Base-by-base conservation (phyloP, 2,797 vertebrate species). In the Etheostoma perlongum region DNA sequence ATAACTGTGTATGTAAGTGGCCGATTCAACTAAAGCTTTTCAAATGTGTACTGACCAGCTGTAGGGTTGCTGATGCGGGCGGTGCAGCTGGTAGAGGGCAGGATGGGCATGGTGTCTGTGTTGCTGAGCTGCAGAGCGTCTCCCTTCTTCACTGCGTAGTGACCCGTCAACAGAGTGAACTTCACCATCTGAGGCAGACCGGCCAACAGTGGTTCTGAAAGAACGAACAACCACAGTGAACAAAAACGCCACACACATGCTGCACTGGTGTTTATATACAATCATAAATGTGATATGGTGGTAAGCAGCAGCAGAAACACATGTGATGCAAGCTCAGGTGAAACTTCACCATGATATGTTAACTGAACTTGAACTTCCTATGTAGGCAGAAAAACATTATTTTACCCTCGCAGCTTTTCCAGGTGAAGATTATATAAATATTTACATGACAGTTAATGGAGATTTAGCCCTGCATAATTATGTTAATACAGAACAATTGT, bases 61-160 rank as follows among this genome's bases (percentile, higher is more conserved):
- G 94, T 85, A 49, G 96, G 96, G 87, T 95, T 96, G 73, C 93
- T 96, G 88, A 98, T 95, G 49, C 92, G 84, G 0, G 97, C 98
- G 6, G 92, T 94, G 90, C 94, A 96, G 88, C 94, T 93, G 0
- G 82, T 76, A 3, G 92, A 95, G 72, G 95, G 95, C 49, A 98
- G 90, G 83, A 99, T 94, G 71, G 96, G 96, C 97, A 99, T 97
- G 59, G 96, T 94, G 67, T 98, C 97, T 0, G 93, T 93, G 0
- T 98, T 99, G 90, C 97, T 99, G 79, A 99, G 96, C 94, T 99
- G 98, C 74, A 99, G 92, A 48, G 97, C 94, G 52, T 99, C 98
- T 6, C 98, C 98, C 0, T 94, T 96, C 93, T 97, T 99, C 85
- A 99, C 88, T 4, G 90, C 73, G 67, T 99, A 99, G 93, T 99